Evolutionary conservation across 1,140 invertebrate genomes (phyloP).

Genomic region (Leptopilina boulardi): DNA sequence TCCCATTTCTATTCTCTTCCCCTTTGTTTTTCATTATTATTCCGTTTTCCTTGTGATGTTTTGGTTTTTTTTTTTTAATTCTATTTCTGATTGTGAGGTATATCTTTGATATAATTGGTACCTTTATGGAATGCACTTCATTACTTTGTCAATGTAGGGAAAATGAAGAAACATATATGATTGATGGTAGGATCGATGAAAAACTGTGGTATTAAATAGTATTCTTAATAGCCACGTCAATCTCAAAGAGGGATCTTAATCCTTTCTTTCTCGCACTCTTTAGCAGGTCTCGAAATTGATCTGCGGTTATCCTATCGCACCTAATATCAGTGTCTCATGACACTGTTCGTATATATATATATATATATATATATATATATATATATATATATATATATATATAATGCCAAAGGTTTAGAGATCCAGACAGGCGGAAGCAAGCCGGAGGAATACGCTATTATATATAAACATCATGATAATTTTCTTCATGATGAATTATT

Average conservation of each 20-base stretch:
- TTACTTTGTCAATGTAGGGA: conserved; percentile 12
- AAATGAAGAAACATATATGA: background rate
- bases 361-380: too few species aligned
- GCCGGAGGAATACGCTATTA: background rate
- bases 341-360: too few species aligned
- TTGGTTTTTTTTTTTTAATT: conserved; percentile 54
- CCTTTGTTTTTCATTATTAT: conserved; percentile 35
- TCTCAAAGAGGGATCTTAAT: conserved; percentile 17
- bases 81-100: conserved; percentile 29
- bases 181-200: background rate
- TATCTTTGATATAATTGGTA: background rate
- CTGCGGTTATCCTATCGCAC: conserved; percentile 16
- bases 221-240: conserved; percentile 28
- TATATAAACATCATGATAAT: conserved; percentile 12
- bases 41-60: conserved; percentile 25
- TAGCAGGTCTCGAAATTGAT: conserved; percentile 8
- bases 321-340: conserved; percentile 28
- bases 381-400: background rate
- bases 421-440: background rate
- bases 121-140: background rate
- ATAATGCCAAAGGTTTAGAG: conserved; percentile 5
- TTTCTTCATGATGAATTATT: conserved; percentile 8
- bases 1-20: conserved; percentile 32
- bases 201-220: conserved; percentile 8
- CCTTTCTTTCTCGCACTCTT: background rate